phyloP scores from a whole-genome alignment of 2,113 vertebrate species.

The Otolemur garnettii region DNA sequence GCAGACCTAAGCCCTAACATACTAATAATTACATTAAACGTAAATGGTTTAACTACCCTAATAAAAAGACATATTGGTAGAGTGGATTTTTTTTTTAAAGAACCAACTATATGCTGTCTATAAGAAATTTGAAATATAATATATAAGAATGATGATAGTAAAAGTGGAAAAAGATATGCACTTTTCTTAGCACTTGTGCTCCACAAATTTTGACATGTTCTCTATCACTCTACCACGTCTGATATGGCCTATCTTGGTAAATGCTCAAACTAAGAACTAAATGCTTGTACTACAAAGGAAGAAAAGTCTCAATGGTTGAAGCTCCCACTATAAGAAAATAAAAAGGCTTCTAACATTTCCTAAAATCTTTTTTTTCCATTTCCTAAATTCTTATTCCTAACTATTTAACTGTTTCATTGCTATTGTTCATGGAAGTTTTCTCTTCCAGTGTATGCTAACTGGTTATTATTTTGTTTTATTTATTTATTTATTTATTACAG shows the following conservation, averaged over 20 bases:
- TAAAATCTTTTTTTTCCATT: not conserved
- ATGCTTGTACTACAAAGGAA: not conserved
- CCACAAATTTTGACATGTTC: too few species aligned
- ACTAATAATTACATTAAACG: not conserved
- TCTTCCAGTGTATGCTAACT: not conserved
- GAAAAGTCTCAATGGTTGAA: not conserved
- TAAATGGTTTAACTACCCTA: not conserved
- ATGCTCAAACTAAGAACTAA: not conserved
- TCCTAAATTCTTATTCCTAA: not conserved
- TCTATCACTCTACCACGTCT: too few species aligned
- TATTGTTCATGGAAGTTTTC: not conserved
- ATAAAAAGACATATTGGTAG: not conserved
- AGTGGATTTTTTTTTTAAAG: not conserved
- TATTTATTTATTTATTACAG: too few species aligned
- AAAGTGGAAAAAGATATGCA: not conserved
- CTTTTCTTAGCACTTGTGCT: too few species aligned
- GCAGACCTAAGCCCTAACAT: not conserved
- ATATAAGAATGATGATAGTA: not conserved
- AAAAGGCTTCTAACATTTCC: not conserved
- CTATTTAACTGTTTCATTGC: not conserved
- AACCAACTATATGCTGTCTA: not conserved
- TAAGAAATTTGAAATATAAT: conserved; percentile 8
- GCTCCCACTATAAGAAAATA: not conserved
- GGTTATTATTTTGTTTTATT: too few species aligned
- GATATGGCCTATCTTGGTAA: too few species aligned